Conservation (phyloP, 2,113 vertebrate genomes). For the Chaenocephalus aceratus region DNA sequence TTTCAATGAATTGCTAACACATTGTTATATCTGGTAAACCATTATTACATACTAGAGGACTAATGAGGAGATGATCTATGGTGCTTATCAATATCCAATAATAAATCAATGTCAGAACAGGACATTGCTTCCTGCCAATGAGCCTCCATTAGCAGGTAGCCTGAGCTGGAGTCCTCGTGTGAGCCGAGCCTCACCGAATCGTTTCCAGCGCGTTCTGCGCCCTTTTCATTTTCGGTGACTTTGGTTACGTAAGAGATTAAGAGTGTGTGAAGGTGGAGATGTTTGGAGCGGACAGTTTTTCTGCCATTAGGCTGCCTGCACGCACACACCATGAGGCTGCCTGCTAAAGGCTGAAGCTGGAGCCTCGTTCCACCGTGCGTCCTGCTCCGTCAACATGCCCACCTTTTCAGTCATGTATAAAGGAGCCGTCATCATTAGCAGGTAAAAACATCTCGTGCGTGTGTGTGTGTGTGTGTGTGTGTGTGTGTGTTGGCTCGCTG, state of each 20-base stretch:
- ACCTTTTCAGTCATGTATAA: constrained; percentile 88
- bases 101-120: not conserved
- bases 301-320: constrained; percentile 44
- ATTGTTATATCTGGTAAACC: not conserved
- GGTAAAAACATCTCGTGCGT: constrained; percentile 69
- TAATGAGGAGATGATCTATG: not conserved
- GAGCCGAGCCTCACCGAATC: not conserved
- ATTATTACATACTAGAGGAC: not conserved
- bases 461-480: not conserved
- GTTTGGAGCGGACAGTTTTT: constrained; percentile 30
- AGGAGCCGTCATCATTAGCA: constrained; percentile 89
- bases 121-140: not conserved
- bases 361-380: constrained; percentile 6
- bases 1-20: not conserved
- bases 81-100: not conserved
- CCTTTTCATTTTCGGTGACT: constrained; percentile 12
- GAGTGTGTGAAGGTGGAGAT: constrained; percentile 60
- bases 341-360: constrained; percentile 47
- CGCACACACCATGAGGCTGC: constrained; percentile 57
- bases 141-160: not conserved
- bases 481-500: not conserved
- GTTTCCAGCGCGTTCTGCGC: no score
- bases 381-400: constrained; percentile 81
- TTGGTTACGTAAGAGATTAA: constrained; percentile 75
- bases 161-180: not conserved